Evolutionary conservation across 37 sponge, comb jelly and placozoan species (phyloP), one percentile per base, ranked within the genome.

Genomic region (Hormiphora californensis): DNA sequence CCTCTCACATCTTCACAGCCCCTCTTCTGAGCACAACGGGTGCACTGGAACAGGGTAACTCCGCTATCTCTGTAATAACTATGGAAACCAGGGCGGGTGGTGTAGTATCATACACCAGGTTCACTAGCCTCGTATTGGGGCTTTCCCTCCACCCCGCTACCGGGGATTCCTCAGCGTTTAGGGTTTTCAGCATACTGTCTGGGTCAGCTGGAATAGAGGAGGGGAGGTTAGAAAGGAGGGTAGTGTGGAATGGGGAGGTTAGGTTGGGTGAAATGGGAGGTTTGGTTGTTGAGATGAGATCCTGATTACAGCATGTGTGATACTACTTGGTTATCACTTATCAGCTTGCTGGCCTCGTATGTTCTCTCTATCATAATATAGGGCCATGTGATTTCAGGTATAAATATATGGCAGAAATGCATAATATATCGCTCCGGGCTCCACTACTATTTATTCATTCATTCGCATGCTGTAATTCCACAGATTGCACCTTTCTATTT

Each of bases 11-110:
- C 81, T 30, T 73, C 27, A 43, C 81, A 73, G 3, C 23, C 46
- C 43, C 81, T 46, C 81, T 73, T 69, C 97, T 86, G 38, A 98
- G 88, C 11, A 98, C 90, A 28, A 98, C 99, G 17, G 99, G 99
- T 0, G 95, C 95, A 37, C 95, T 95, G n/a, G 99, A 90, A 69
- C 99, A 98, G 28, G 99, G 99, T 27, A 98, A 87, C 73, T 67
- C 85, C 15, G 95, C 99, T 28, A 90, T 46, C 63, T 98, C 94
- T 17, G 99, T 98, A 30, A 98, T 91, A 69, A 98, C 94, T 91
- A 94, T 92, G 88, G 93, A 89, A 39, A 98, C 88, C 36, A 93
- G 89, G 68, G 92, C 92, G 17, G 99, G 95, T 35, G 95, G 95
- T 7, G 95, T 94, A 46, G 95, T 93, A 90, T 98, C 99, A 55